Evolutionary conservation across 2,888 invertebrate species (phyloP), one percentile per base, ranked within the genome.

Genomic region (Lasioglossum leucozonium): DNA sequence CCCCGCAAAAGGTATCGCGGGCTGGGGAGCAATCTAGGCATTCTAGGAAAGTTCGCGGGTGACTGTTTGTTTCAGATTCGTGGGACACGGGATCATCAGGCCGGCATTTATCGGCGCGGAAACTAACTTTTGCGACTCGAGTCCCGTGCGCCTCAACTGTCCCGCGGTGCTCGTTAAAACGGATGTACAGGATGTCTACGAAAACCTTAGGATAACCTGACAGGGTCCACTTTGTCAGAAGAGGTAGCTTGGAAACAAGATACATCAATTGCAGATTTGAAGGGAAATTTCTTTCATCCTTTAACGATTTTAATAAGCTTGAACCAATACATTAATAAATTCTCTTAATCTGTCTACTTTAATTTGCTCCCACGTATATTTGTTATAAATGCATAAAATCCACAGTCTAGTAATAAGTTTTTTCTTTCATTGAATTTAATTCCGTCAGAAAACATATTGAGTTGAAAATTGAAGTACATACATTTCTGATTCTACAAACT

Each of bases 81-180:
- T 51, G 74, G 55, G 74, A 47, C 55, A 30, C 18, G 26, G 69
- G 62, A 72, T 42, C 51, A 75, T 82, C 81, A 37, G 44, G 34
- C 26, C 30, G 55, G 26, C 69, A 58, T 81, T 76, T 78, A 78
- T 78, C 78, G 78, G 67, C 67, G 72, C 65, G 78, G 81, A 81
- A 78, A 42, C 55, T 37, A 69, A 79, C 73, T 74, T 77, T 51
- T 37, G 72, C 55, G 55, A 47, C 42, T 67, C 8, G 37, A 37
- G 22, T 22, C 67, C 22, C 22, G 22, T 18, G 65, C 30, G 65
- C 65, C 22, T 18, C 67, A 3, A 10, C 22, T 67, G 37, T 34
- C 37, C 34, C 67, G 37, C n/a, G 67, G 6, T 4, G 67, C 67
- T 67, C 67, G 67, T 67, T 67, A 67, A 67, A 67, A 67, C 67